phyloP scores from a whole-genome alignment of 1,140 invertebrate species.

The Callitettix versicolor region DNA sequence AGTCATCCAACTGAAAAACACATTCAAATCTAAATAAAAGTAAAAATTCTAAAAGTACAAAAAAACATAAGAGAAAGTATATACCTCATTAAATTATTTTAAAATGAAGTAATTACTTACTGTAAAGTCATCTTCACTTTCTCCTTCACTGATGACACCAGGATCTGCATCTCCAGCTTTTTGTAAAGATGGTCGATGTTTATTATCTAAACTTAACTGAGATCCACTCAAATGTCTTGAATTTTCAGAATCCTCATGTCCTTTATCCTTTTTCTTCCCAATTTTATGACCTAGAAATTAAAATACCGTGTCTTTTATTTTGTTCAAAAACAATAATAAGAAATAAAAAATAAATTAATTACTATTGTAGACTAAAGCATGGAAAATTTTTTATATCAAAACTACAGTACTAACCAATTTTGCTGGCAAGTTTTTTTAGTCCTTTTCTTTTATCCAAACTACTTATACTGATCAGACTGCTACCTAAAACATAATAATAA shows the following conservation, averaged over 20 bases:
- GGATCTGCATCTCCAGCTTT: conserved; percentile 65
- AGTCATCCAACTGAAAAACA: conserved; percentile 58
- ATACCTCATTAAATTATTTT: too few species aligned
- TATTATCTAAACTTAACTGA: too few species aligned
- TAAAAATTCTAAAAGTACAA: neutral
- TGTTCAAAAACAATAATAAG: too few species aligned
- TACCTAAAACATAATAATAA: conserved; percentile 33
- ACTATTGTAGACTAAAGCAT: too few species aligned
- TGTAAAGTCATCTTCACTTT: conserved; percentile 65
- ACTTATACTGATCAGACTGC: conserved; percentile 74
- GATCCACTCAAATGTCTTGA: too few species aligned
- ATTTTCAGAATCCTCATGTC: neutral
- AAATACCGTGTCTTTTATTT: too few species aligned
- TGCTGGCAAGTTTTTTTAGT: conserved; percentile 75
- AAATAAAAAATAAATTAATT: too few species aligned
- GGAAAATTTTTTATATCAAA: too few species aligned
- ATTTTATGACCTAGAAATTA: neutral
- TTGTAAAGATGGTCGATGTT: conserved; percentile 31
- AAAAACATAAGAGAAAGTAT: too few species aligned
- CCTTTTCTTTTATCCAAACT: conserved; percentile 74
- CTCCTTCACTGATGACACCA: conserved; percentile 81
- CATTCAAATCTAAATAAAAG: neutral
- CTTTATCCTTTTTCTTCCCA: conserved; percentile 13
- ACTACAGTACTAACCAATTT: conserved; percentile 44
- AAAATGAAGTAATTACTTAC: conserved; percentile 31